Percentiles rank a stretch among this genome's conserved stretches.
Conservation (phyloP, 2,797 vertebrate genomes). For the Crocodylus rhombifer region DNA sequence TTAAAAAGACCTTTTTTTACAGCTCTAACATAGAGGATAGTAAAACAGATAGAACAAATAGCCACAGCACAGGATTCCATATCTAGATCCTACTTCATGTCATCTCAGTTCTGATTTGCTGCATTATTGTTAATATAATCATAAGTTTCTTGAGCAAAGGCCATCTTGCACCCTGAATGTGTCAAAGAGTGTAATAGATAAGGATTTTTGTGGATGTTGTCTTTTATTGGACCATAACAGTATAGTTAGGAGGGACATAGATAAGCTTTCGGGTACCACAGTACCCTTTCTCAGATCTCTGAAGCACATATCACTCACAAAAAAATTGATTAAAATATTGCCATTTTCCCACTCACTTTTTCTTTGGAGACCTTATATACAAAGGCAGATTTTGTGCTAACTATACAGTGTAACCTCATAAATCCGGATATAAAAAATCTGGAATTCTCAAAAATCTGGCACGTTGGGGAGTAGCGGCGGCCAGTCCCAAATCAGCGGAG, state of each 20-base stretch:
- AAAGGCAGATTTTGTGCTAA: conserved; percentile 85
- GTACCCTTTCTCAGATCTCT: too few species aligned
- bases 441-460: too few species aligned
- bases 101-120: background rate
- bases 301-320: conserved; percentile 33
- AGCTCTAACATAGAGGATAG: conserved; percentile 16
- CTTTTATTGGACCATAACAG: too few species aligned
- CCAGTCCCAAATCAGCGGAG: too few species aligned
- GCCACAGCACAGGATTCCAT: background rate
- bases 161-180: background rate
- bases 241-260: too few species aligned
- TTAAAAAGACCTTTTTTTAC: background rate
- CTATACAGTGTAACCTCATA: background rate
- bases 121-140: background rate
- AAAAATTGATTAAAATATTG: conserved; percentile 83
- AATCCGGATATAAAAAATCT: too few species aligned
- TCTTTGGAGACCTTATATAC: conserved; percentile 82
- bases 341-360: conserved; percentile 84
- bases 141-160: conserved; percentile 7
- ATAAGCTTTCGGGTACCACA: too few species aligned
- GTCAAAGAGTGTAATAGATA: background rate
- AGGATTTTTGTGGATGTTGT: too few species aligned
- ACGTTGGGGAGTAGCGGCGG: too few species aligned
- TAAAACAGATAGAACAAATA: background rate
- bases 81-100: background rate